Percentiles rank a stretch among this genome's conserved stretches.
phyloP scores from a whole-genome alignment of 2,888 invertebrate genomes.

The Diplazon laetatorius region DNA sequence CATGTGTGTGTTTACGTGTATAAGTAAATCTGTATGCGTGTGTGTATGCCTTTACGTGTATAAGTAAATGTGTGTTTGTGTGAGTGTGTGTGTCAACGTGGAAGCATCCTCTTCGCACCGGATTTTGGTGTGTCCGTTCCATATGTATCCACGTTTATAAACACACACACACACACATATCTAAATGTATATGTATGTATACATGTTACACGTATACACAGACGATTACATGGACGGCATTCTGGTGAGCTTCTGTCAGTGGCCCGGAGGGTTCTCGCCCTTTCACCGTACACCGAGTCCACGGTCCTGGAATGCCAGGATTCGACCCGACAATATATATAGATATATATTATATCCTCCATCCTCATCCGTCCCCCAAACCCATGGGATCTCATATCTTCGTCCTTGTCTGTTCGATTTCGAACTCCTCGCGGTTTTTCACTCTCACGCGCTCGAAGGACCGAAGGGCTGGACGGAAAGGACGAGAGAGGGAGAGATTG shows the following conservation, averaged over 20 bases:
- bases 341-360: constrained; percentile 15
- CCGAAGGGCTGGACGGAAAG: constrained; percentile 34
- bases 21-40: too few species aligned
- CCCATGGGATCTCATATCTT: constrained; percentile 55
- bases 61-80: background rate
- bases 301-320: constrained; percentile 60
- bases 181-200: too few species aligned
- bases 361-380: constrained; percentile 51
- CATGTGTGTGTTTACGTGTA: background rate
- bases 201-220: too few species aligned
- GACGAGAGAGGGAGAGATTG: constrained; percentile 53
- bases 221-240: constrained; percentile 19
- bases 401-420: constrained; percentile 56
- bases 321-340: constrained; percentile 50
- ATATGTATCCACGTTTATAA: background rate
- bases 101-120: constrained; percentile 49
- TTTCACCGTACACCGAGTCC: constrained; percentile 33
- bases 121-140: constrained; percentile 4
- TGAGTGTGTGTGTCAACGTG: background rate
- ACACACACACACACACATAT: background rate
- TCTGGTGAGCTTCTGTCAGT: constrained; percentile 49
- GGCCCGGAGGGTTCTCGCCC: constrained; percentile 56
- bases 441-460: constrained; percentile 43
- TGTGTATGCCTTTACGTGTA: too few species aligned
- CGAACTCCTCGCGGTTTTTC: constrained; percentile 26